These are phyloP conservation scores for Lasiommata megera DNA, from an alignment of 2,888 invertebrate genomes.

Conservation along the genomic window DNA sequence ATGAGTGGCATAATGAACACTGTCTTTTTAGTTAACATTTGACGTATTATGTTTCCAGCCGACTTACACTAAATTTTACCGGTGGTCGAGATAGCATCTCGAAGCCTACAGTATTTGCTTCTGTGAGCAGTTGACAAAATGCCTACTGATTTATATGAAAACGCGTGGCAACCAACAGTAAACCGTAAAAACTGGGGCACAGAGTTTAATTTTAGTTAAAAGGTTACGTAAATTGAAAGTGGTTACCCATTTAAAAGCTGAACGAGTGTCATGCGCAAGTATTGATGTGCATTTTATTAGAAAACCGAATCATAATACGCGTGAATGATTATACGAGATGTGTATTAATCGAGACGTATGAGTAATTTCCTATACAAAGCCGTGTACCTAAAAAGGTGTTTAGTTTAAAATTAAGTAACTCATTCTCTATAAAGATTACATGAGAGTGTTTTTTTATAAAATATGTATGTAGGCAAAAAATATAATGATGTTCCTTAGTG, in stretches of 20 bases:
- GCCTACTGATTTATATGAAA: conserved; percentile 41
- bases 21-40: conserved; percentile 30
- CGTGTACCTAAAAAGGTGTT: not conserved
- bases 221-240: not conserved
- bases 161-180: not conserved
- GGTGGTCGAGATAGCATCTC: conserved; percentile 60
- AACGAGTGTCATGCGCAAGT: conserved; percentile 22
- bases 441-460: too few relatives aligned
- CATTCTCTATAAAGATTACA: not conserved
- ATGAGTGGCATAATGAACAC: conserved; percentile 24
- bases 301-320: conserved; percentile 19
- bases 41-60: conserved; percentile 52
- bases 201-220: not conserved
- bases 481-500: too few relatives aligned
- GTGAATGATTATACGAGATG: conserved; percentile 13
- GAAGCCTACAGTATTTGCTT: conserved; percentile 43
- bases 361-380: conserved; percentile 6
- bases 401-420: not conserved
- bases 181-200: not conserved
- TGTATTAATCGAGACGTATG: conserved; percentile 11
- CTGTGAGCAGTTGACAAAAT: conserved; percentile 47
- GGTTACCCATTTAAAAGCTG: conserved; percentile 11
- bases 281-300: conserved; percentile 26
- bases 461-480: too few relatives aligned
- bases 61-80: conserved; percentile 67